Evolutionary conservation across 2,888 invertebrate species (phyloP), one percentile per base, ranked within the genome.

Genomic region (Hyalella azteca): DNA sequence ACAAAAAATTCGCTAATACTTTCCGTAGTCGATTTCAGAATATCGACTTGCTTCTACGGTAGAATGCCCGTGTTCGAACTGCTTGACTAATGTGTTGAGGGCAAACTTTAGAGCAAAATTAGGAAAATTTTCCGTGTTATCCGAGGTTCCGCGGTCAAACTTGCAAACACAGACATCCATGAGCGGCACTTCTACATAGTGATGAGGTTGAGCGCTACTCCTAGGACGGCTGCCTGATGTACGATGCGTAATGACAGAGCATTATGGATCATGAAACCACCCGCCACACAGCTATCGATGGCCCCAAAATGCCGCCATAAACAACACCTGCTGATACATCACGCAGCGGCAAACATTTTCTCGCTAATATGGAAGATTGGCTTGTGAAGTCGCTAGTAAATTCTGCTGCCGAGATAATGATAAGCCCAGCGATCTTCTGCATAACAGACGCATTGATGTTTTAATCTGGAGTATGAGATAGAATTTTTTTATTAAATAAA

Each of bases 211-310:
- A 13, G 50, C 54, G 3, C 26, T 54, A 26, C 29, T 29, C 26
- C 26, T 26, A 29, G 26, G 54, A 29, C 54, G 29, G 54, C 4
- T 54, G 26, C 54, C 13, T 54, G 54, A 54, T 54, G 26, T 54
- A 54, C 54, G 54, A 54, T 54, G 54, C 54, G 29, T 54, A 54
- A 54, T 54, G 54, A 54, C 54, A 54, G 22, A 22, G 22, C 22
- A 26, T 54, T 26, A 5, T 11, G 26, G 54, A 29, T 54, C 54
- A 22, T 54, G 54, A 22, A 54, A 26, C 26, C 54, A 4, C 54
- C 54, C 26, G 26, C 54, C 54, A 54, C n/a, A n/a, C 29, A 54
- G 26, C 54, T 54, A 54, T 54, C 54, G 54, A 54, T 26, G 54
- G 29, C 54, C n/a, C 54, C 22, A 54, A 54, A 54, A 54, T 26